A percentile compares a stretch with the other conserved stretches of the same genome.
Evolutionary conservation across 2,113 vertebrate species (phyloP).

Genomic region (Silurus asotus): DNA sequence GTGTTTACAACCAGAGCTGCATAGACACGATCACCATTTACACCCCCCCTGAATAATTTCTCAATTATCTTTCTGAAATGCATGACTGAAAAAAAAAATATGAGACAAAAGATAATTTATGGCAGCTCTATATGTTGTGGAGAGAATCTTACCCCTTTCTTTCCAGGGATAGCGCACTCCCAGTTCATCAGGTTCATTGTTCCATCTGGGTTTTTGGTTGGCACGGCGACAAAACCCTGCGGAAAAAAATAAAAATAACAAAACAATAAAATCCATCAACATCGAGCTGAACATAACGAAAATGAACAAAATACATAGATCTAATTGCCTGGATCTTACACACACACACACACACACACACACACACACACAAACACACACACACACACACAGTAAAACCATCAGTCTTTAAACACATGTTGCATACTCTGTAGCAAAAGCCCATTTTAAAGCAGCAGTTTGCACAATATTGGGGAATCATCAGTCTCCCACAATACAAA

Average conservation of each 20-base stretch:
- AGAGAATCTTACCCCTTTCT: constrained; percentile 87
- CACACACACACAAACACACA: too few species aligned
- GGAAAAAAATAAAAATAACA: constrained; percentile 7
- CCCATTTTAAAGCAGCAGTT: background rate
- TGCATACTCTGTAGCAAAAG: too few species aligned
- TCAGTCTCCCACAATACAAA: background rate
- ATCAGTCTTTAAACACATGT: background rate
- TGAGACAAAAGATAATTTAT: background rate
- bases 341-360: too few species aligned
- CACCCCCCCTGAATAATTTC: background rate
- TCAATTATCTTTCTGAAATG: background rate
- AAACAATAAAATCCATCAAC: background rate
- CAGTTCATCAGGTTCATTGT: constrained; percentile 99
- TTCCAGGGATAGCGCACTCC: constrained; percentile 98
- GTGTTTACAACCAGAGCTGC: background rate
- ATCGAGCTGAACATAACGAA: background rate
- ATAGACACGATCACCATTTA: background rate
- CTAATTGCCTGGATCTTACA: background rate
- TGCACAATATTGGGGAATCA: background rate
- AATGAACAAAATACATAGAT: background rate
- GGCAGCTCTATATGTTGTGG: background rate
- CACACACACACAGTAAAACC: background rate
- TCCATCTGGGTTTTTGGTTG: constrained; percentile 96
- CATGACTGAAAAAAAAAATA: background rate
- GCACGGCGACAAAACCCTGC: constrained; percentile 98